A percentile compares a stretch with the other conserved stretches of the same genome.
Conservation (phyloP, 2,113 vertebrate species). For the Nematolebias whitei region DNA sequence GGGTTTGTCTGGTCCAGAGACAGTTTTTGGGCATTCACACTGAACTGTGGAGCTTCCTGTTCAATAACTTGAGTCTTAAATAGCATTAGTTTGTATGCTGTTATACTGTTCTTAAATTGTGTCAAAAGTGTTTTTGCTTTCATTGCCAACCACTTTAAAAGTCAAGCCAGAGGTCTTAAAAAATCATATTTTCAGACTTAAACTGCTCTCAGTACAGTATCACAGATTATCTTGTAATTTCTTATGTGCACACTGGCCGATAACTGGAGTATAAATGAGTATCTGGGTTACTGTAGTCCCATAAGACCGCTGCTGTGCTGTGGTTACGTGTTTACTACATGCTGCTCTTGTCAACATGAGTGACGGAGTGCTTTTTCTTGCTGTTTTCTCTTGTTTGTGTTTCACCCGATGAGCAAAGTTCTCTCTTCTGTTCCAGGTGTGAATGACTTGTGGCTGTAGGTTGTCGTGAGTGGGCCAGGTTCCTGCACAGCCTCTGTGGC, state of each 20-base stretch:
- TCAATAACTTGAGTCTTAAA: conserved; percentile 30
- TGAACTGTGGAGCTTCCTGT: conserved; percentile 49
- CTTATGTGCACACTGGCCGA: conserved; percentile 40
- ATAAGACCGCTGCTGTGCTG: conserved; percentile 49
- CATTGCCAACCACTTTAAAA: background rate
- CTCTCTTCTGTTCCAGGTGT: conserved; percentile 73
- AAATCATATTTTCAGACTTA: conserved; percentile 1
- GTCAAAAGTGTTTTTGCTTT: conserved; percentile 23
- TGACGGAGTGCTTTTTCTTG: conserved; percentile 55
- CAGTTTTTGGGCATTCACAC: conserved; percentile 33
- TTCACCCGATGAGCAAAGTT: conserved; percentile 58
- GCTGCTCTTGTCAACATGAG: conserved; percentile 47
- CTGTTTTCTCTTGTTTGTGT: conserved; percentile 48
- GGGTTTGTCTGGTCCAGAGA: conserved; percentile 30
- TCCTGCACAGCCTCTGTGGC: conserved; percentile 72
- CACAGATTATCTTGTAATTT: conserved; percentile 23
- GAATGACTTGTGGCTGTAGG: conserved; percentile 79
- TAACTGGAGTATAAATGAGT: conserved; percentile 50
- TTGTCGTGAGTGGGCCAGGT: conserved; percentile 68
- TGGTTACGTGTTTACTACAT: conserved; percentile 50
- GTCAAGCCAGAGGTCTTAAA: background rate
- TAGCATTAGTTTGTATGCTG: conserved; percentile 49
- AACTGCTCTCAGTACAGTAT: conserved; percentile 23
- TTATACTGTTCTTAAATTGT: conserved; percentile 33
- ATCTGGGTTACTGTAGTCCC: conserved; percentile 45